Evolutionary conservation across 2,797 vertebrate species (phyloP), one percentile per base, ranked within the genome.

Genomic region (Halcyon badia): DNA sequence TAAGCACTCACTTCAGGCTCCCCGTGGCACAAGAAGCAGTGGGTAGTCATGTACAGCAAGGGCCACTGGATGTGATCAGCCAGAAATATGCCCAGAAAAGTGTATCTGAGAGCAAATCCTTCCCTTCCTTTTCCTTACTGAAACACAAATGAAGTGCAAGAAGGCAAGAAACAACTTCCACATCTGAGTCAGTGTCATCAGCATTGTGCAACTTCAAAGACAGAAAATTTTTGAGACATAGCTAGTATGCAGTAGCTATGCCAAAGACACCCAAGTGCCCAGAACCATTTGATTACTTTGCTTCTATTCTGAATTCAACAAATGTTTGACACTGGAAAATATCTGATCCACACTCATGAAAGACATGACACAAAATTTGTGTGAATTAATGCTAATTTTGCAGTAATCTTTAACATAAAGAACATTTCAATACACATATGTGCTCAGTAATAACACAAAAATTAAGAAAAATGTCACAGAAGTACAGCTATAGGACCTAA

Each of bases 41-140:
- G 11, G 14, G 17, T 10, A 84, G 18, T 31, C 51, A 31, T 2
- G 13, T 19, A 49, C 28, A 82, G 8, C 24, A 52, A 17, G 0
- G 3, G 13, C 2, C 0, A 15, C 18, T 49, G 10, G 15, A 33
- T 65, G n/a, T 21, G 8, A 52, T 56, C 3, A 7, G n/a, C 10
- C 46, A 65, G 62, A 93, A 51, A 17, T 28, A 49, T 80, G 15
- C 5, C 35, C 30, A n/a, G 22, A 13, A 4, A 31, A 31, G 22
- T 0, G 6, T 10, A 61, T 5, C 21, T 66, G 21, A 80, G 6
- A 49, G 15, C 6, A 91, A 83, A 91, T 41, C 7, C 4, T 89
- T 66, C 25, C 21, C 11, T 41, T 79, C 6, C 3, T 68, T 79
- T 70, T 72, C 20, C 15, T 85, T 42, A 20, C 11, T 56, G 69